phyloP scores from a whole-genome alignment of 2,888 invertebrate species.

The Conus canariensis region DNA sequence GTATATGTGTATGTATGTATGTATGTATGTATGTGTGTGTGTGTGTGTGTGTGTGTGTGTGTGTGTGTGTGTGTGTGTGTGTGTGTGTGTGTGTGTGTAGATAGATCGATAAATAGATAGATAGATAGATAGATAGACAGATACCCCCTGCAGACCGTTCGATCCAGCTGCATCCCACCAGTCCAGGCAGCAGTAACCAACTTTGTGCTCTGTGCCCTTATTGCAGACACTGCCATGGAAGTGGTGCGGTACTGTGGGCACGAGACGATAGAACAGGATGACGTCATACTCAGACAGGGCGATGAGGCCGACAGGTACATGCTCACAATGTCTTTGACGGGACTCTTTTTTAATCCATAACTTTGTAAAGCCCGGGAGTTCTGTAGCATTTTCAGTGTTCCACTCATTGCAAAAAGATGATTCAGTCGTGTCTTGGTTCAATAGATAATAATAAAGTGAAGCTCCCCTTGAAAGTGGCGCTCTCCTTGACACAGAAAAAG shows the following conservation, averaged over 20 bases:
- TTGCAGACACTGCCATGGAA: slow-evolving; percentile 69
- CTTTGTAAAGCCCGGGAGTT: too few species aligned
- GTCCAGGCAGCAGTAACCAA: too few species aligned
- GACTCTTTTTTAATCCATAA: too few species aligned
- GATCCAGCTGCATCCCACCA: too few species aligned
- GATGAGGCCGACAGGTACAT: slow-evolving; percentile 70
- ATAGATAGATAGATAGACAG: neutral
- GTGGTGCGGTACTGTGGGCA: slow-evolving; percentile 70
- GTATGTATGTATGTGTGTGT: slow-evolving; percentile 1
- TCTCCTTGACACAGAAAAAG: too few species aligned
- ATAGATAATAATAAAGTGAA: too few species aligned
- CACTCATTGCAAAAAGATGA: too few species aligned
- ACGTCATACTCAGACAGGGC: slow-evolving; percentile 74
- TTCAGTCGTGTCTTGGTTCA: too few species aligned
- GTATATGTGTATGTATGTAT: neutral
- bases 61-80: neutral
- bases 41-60: slow-evolving; percentile 16
- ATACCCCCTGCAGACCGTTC: neutral
- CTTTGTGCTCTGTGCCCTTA: neutral
- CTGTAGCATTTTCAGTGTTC: too few species aligned
- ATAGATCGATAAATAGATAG: neutral
- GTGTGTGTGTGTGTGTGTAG: neutral
- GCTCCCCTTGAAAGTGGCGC: too few species aligned
- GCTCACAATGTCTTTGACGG: neutral
- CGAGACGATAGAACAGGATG: slow-evolving; percentile 63